These are phyloP conservation scores for Zophobas atratus DNA, from an alignment of 1,140 invertebrate genomes.

Conservation along the genomic window DNA sequence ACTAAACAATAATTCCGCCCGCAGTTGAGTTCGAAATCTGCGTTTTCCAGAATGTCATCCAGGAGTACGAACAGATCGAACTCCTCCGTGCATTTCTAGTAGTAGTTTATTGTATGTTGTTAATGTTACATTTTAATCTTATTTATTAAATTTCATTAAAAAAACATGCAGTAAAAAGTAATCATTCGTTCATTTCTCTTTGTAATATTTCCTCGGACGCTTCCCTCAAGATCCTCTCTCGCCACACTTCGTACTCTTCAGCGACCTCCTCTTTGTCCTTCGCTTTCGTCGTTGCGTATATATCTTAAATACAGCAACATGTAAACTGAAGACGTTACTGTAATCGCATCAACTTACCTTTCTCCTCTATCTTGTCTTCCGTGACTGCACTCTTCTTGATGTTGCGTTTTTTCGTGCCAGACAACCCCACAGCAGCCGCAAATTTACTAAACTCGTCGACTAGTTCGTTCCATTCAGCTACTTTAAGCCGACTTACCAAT, in stretches of 20 bases:
- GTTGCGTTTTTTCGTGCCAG: conserved; percentile 7
- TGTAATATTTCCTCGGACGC: conserved; percentile 22
- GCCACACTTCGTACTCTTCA: conserved; percentile 60
- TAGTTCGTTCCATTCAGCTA: conserved; percentile 67
- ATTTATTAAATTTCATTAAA: too few relatives aligned
- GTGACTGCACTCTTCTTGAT: conserved; percentile 23
- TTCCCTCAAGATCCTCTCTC: conserved; percentile 53
- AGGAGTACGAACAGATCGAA: too few relatives aligned
- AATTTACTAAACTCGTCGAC: conserved; percentile 67
- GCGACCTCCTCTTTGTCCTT: conserved; percentile 47
- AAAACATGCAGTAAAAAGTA: too few relatives aligned
- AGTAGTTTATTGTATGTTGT: too few relatives aligned
- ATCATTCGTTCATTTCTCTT: conserved; percentile 2
- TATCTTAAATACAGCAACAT: neutral
- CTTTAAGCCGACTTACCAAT: conserved; percentile 66
- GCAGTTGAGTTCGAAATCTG: too few relatives aligned
- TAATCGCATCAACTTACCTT: neutral
- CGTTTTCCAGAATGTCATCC: too few relatives aligned
- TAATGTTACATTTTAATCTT: too few relatives aligned
- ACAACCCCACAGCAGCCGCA: conserved; percentile 48
- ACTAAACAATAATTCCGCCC: too few relatives aligned
- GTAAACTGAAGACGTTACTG: too few relatives aligned
- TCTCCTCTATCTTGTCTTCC: conserved; percentile 8
- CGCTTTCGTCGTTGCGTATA: neutral
- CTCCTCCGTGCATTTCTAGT: too few relatives aligned